Evolutionary conservation across 2,797 vertebrate species (phyloP), one percentile per base, ranked within the genome.

Genomic region (Anas capensis): DNA sequence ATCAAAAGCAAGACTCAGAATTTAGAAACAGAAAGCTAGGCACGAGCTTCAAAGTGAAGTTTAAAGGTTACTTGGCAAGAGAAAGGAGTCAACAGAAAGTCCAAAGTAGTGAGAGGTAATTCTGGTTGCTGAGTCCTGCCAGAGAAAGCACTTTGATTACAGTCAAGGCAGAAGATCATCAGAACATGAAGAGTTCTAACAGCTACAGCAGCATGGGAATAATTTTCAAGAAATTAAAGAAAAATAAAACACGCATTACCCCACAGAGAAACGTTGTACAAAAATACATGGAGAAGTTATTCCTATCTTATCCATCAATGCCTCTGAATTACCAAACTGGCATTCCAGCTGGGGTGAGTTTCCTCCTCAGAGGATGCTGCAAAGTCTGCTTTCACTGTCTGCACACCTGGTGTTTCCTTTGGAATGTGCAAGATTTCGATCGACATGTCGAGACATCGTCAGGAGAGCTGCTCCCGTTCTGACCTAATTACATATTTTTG

Each of bases 401-500:
- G 90, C 71, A 90, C 84, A 94, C 86, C 88, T 96, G 92, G 90
- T 26, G 81, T 71, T 75, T 68, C 64, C 84, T 57, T 20, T 89
- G 95, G 93, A 95, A 96, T 80, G 84, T 15, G 40, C 78, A 71
- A 81, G 82, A 68, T 31, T 56, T 94, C 86, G 46, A 8, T 20
- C 15, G 2, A 66, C 86, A 0, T 96, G 94, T 95, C 4, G 33
- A 90, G 92, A 87, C 88, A 90, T 61, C 26, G 33, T 54, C 88
- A 87, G 83, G 66, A 93, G 60, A 89, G 51, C 83, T 95, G 80
- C 86, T 94, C 66, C 87, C 7, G 0, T 76, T 82, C 86, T 92
- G 86, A 87, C 71, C 90, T 95, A 91, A 89, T 91, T 91, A 92
- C 61, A 23, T 46, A 18, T 53, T 80, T 94, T 82, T 79, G 91